These are phyloP conservation scores for Flexamia atlantica DNA, from an alignment of 2,888 invertebrate genomes.

Conservation along the genomic window DNA sequence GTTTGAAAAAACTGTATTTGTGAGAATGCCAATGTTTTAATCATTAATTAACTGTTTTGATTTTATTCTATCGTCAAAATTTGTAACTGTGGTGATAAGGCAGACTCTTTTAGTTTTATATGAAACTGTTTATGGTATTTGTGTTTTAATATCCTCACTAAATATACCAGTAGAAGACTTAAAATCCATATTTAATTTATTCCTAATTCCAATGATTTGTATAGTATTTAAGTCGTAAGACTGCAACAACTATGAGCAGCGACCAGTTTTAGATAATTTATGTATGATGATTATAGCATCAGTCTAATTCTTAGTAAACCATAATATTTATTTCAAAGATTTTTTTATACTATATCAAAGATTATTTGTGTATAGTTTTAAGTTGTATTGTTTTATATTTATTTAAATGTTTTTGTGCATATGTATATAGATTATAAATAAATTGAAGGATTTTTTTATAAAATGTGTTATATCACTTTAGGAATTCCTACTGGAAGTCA, in stretches of 20 bases:
- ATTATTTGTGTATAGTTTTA: conserved; percentile 2
- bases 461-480: background rate
- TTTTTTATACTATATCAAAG: background rate
- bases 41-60: no score
- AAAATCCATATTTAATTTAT: no score
- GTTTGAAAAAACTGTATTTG: no score
- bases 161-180: background rate
- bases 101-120: no score
- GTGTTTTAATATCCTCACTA: background rate
- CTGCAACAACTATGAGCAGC: background rate
- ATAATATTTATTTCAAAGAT: background rate
- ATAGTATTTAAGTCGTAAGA: background rate
- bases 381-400: conserved; percentile 9
- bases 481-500: no score
- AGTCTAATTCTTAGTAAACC: background rate
- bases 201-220: background rate
- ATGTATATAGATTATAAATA: conserved; percentile 17
- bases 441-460: background rate
- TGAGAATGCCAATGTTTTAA: no score
- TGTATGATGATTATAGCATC: background rate
- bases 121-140: no score
- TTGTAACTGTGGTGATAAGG: no score
- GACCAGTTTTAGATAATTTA: background rate
- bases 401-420: conserved; percentile 3
- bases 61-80: no score